Evolutionary conservation across 2,888 invertebrate genomes (phyloP), one percentile per base, ranked within the genome.

Genomic region (Drosophila niveifrons): DNA sequence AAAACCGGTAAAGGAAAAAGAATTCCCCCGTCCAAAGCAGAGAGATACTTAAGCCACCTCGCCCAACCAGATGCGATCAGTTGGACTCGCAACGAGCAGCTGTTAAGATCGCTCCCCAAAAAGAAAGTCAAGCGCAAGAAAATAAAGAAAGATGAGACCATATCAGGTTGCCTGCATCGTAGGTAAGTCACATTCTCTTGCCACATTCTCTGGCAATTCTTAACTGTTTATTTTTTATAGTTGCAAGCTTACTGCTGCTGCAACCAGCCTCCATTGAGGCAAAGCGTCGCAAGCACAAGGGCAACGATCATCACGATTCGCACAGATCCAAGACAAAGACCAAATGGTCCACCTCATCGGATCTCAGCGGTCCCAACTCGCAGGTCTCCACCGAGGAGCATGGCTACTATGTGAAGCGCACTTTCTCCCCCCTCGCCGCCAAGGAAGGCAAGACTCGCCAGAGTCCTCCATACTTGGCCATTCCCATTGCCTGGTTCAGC

Each of bases 321-420:
- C 63, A 78, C 6, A 88, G 76, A 53, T 65, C 88, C 8, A 91
- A 91, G 69, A 90, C 90, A 8, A 90, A 91, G 65, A 91, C 91
- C 0, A 91, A 91, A 63, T 91, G 91, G 91, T 90, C 91, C 0
- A 88, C 72, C 7, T 86, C 90, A 2, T 79, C 90, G 3, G 82
- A 90, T 13, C 62, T 87, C 55, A 71, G 78, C 6, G 77, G 69
- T 52, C 56, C 57, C 11, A 80, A 72, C 34, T 56, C 81, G 0
- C 90, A 90, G 69, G 81, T 91, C 0, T 80, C 91, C 39, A 89
- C 87, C 11, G 90, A 91, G 46, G 90, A 91, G 56, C 90, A 91
- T 44, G 90, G 90, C 18, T 91, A 91, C 68, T 91, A 91, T 67
- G 90, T 91, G 1, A 91, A 91, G 61, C 90, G 91, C 23, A 91